Percentiles rank a stretch among this genome's conserved stretches.
These are phyloP conservation scores for Salvelinus namaycush DNA, from an alignment of 2,113 vertebrate species.

Conservation along the genomic window DNA sequence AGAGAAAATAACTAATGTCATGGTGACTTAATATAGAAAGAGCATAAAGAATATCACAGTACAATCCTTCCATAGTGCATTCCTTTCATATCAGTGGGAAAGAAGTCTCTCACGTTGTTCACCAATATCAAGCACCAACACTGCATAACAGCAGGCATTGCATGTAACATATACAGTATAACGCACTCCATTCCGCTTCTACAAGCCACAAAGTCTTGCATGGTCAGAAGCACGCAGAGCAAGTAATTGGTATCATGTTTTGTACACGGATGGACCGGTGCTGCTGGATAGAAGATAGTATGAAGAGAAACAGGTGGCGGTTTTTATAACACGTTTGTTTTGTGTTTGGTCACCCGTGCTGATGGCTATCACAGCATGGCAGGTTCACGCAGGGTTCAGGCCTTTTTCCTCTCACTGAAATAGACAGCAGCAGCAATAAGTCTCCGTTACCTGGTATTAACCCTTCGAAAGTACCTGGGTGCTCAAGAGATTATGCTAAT, in stretches of 20 bases:
- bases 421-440: background rate
- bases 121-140: background rate
- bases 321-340: constrained; percentile 48
- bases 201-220: background rate
- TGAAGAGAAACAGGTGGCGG: constrained; percentile 41
- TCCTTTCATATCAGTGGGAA: too few relatives aligned
- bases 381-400: constrained; percentile 48
- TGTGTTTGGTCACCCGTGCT: constrained; percentile 27
- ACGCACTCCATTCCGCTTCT: background rate
- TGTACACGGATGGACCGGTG: constrained; percentile 26
- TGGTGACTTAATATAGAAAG: too few relatives aligned
- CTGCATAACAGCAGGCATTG: too few relatives aligned
- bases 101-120: too few relatives aligned
- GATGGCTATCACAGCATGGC: constrained; percentile 38
- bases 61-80: too few relatives aligned
- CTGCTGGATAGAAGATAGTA: constrained; percentile 29
- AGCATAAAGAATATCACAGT: too few relatives aligned
- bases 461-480: constrained; percentile 10
- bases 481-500: background rate
- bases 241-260: constrained; percentile 22
- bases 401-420: constrained; percentile 8
- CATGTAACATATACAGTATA: background rate
- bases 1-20: too few relatives aligned
- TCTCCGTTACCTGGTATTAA: constrained; percentile 25
- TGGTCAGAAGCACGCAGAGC: background rate